These are phyloP conservation scores for Morpho helenor DNA, from an alignment of 2,888 invertebrate genomes.

Conservation along the genomic window DNA sequence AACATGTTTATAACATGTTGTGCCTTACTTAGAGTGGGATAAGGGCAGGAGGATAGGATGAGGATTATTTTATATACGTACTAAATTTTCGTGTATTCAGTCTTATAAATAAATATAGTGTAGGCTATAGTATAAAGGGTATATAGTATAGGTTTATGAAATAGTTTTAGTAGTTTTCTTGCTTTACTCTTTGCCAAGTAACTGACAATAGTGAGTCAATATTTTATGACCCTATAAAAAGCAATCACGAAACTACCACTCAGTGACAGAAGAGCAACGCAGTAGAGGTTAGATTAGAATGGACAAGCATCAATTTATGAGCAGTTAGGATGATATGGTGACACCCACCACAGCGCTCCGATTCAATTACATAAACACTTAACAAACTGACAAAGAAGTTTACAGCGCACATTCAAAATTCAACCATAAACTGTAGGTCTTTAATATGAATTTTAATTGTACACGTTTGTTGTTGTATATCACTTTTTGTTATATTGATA, in stretches of 20 bases:
- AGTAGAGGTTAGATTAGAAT: constrained; percentile 18
- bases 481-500: constrained; percentile 14
- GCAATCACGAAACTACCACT: neutral
- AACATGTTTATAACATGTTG: no score
- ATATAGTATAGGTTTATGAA: no score
- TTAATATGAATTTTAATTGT: neutral
- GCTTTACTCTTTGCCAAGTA: no score
- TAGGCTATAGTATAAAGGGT: no score
- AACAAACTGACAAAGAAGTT: constrained; percentile 10
- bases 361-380: constrained; percentile 41
- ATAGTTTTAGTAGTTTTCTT: no score
- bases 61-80: no score
- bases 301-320: constrained; percentile 39
- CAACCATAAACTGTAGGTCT: neutral
- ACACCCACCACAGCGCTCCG: constrained; percentile 43
- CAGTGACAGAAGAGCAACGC: neutral
- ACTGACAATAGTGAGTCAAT: no score
- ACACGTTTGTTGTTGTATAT: constrained; percentile 6
- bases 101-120: no score
- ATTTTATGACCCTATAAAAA: no score
- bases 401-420: constrained; percentile 3
- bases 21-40: no score
- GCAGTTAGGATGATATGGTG: constrained; percentile 37
- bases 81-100: no score
- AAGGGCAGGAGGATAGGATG: no score